Evolutionary conservation across 2,113 vertebrate genomes (phyloP).

Genomic region (Meriones unguiculatus): DNA sequence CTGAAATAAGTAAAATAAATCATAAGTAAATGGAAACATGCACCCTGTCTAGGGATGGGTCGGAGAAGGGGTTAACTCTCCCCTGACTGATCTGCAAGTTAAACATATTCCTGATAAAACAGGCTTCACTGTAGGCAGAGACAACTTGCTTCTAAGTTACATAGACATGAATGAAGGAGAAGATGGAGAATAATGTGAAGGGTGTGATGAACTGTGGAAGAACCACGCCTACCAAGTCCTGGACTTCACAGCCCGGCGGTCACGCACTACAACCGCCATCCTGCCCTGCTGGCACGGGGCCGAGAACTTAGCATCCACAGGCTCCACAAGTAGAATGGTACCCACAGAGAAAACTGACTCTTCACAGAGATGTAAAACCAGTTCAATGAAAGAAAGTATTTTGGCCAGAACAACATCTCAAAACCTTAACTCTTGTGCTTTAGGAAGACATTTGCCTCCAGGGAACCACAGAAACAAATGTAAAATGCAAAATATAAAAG

Average conservation of each 20-base stretch:
- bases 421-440: background rate
- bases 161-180: background rate
- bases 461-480: background rate
- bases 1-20: background rate
- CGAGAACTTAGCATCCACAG: background rate
- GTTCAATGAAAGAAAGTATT: background rate
- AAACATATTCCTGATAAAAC: background rate
- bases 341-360: background rate
- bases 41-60: background rate
- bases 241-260: background rate
- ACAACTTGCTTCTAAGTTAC: background rate
- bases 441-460: background rate
- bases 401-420: background rate
- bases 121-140: background rate
- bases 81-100: background rate
- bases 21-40: background rate
- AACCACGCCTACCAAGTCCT: background rate
- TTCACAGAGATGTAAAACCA: background rate
- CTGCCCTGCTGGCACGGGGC: no score
- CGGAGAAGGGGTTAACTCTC: background rate
- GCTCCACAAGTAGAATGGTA: background rate
- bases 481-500: background rate
- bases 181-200: background rate
- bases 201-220: background rate
- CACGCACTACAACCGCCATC: background rate